A percentile compares a stretch with the other conserved stretches of the same genome.
These are phyloP conservation scores for Invenusta paracnida DNA, from an alignment of 2,888 invertebrate genomes.

Conservation along the genomic window DNA sequence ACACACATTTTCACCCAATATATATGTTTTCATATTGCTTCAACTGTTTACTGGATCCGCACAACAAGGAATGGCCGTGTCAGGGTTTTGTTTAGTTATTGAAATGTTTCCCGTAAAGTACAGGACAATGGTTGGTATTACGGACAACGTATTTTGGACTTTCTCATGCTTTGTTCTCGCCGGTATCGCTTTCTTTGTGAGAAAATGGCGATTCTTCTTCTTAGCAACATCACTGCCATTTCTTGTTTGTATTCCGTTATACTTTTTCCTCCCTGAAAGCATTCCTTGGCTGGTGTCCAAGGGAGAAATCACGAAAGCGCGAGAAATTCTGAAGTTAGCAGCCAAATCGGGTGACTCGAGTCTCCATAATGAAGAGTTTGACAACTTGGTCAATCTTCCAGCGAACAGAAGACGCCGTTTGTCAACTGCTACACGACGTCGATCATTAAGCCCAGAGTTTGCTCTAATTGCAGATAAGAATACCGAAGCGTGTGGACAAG, in stretches of 20 bases:
- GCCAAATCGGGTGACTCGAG: background rate
- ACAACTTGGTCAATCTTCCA: background rate
- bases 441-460: background rate
- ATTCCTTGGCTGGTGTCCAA: constrained; percentile 38
- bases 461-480: background rate
- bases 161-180: constrained; percentile 12
- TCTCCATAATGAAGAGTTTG: background rate
- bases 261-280: constrained; percentile 35
- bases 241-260: constrained; percentile 15
- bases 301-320: constrained; percentile 6
- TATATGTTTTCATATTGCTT: constrained; percentile 30
- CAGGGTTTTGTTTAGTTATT: constrained; percentile 30
- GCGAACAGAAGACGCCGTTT: background rate
- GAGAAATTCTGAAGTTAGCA: background rate
- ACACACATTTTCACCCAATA: background rate
- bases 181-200: constrained; percentile 32
- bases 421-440: background rate
- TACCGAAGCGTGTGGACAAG: too few relatives aligned
- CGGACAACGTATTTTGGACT: constrained; percentile 30
- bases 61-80: constrained; percentile 34
- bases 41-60: constrained; percentile 16
- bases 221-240: constrained; percentile 29
- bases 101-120: constrained; percentile 34
- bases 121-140: background rate
- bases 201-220: constrained; percentile 36